phyloP scores from a whole-genome alignment of 2,797 vertebrate genomes.

The Cossypha niveicapilla region DNA sequence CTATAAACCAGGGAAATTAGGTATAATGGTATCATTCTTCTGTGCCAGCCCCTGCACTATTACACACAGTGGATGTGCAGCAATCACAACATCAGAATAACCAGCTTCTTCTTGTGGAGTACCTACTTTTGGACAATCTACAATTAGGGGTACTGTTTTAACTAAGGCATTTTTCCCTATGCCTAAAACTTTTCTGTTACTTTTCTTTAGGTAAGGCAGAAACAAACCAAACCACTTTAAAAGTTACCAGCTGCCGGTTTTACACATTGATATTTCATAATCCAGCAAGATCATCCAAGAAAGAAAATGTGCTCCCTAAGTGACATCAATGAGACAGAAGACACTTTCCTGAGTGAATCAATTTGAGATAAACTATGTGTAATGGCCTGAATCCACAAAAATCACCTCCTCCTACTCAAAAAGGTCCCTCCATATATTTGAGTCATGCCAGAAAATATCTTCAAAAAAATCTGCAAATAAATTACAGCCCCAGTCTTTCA shows the following conservation, averaged over 20 bases:
- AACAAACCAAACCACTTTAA: background rate
- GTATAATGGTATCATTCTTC: background rate
- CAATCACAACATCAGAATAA: background rate
- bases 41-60: background rate
- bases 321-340: background rate
- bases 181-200: background rate
- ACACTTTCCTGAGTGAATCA: background rate
- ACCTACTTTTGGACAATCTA: background rate
- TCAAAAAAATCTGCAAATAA: background rate
- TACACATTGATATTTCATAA: background rate
- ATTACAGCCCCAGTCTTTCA: background rate
- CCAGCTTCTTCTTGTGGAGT: background rate
- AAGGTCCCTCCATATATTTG: background rate
- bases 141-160: background rate
- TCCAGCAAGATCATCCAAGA: background rate
- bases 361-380: background rate
- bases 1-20: background rate
- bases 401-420: background rate
- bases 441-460: background rate
- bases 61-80: background rate
- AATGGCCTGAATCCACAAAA: background rate
- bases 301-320: background rate
- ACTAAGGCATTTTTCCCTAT: background rate
- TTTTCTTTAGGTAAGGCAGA: background rate
- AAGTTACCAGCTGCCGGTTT: background rate